Evolutionary conservation across 2,113 vertebrate genomes (phyloP).

Genomic region (Aramus guarauna): DNA sequence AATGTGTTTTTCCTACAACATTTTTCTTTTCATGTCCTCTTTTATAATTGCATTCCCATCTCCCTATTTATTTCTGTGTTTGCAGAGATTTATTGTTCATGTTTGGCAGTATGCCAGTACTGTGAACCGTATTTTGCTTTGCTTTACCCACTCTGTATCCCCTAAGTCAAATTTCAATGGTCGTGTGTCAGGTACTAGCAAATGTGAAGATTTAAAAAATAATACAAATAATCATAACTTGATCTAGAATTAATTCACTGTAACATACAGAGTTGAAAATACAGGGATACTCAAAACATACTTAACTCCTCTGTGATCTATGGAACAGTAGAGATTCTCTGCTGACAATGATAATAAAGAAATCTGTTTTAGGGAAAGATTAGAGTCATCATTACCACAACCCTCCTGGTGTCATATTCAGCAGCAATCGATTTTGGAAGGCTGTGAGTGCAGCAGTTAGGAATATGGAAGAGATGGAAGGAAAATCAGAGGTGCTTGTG

Average conservation of each 20-base stretch:
- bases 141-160: background rate
- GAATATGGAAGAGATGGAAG: background rate
- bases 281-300: background rate
- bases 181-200: background rate
- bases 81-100: conserved; percentile 50
- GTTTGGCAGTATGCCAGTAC: conserved; percentile 42
- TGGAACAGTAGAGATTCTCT: background rate
- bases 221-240: background rate
- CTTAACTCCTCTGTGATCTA: background rate
- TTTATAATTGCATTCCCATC: conserved; percentile 41
- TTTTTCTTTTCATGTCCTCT: conserved; percentile 19
- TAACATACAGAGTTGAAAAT: background rate
- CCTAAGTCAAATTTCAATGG: background rate
- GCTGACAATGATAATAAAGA: background rate
- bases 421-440: background rate
- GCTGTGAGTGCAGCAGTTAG: background rate
- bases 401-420: background rate
- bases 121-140: background rate
- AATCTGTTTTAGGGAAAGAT: background rate
- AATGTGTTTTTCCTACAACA: background rate
- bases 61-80: conserved; percentile 40
- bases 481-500: background rate
- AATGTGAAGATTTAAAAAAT: background rate
- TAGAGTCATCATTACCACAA: background rate
- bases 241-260: background rate